Percentiles rank a stretch among this genome's conserved stretches.
These are phyloP conservation scores for Melopsittacus undulatus DNA, from an alignment of 2,797 vertebrate species.

Conservation along the genomic window DNA sequence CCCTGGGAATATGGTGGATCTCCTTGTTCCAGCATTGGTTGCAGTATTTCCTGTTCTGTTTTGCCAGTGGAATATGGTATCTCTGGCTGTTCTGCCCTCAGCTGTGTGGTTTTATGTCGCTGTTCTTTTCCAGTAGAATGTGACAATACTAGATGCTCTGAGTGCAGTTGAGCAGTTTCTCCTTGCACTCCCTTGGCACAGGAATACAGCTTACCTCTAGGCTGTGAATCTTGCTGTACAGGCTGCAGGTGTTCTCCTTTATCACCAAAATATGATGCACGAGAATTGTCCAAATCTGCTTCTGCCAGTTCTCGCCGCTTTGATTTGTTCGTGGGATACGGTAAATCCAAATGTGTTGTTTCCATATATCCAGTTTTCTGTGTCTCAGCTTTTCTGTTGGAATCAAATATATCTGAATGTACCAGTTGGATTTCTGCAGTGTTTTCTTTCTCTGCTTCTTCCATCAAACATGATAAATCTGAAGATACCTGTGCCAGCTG, in stretches of 20 bases:
- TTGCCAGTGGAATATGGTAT: background rate
- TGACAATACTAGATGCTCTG: background rate
- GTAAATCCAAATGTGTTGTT: background rate
- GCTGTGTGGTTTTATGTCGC: background rate
- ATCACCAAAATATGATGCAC: background rate
- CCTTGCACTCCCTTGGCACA: background rate
- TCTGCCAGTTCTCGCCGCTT: background rate
- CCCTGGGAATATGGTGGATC: background rate
- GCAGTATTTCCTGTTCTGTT: background rate
- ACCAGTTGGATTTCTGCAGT: background rate
- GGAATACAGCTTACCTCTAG: background rate
- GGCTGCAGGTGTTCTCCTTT: background rate
- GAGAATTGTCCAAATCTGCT: background rate
- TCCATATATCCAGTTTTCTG: background rate
- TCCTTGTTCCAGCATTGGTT: background rate
- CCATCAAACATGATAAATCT: background rate
- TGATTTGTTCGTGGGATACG: background rate
- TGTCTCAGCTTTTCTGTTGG: background rate
- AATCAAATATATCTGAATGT: background rate
- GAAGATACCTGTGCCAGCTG: background rate
- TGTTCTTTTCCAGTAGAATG: background rate
- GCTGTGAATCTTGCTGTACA: background rate
- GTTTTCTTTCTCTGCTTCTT: slow-evolving; percentile 5
- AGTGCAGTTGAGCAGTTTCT: background rate
- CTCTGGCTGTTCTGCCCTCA: background rate